These are phyloP conservation scores for Telmatochromis brachygnathus DNA, from an alignment of 2,113 vertebrate species.

Conservation along the genomic window DNA sequence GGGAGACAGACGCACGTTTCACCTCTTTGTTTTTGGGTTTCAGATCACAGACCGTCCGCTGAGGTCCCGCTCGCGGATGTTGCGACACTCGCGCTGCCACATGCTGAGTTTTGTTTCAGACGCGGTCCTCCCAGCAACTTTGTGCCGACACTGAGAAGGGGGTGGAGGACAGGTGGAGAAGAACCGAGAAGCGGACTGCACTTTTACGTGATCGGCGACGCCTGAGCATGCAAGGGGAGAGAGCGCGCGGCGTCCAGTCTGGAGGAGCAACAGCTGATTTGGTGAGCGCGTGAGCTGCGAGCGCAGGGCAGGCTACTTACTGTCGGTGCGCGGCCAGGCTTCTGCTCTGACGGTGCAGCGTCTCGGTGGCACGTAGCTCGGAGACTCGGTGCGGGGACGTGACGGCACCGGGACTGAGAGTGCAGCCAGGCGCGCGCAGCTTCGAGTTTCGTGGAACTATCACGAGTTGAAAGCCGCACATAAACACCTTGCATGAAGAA, in stretches of 20 bases:
- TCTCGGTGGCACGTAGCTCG: conserved; percentile 23
- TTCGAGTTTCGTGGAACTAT: conserved; percentile 40
- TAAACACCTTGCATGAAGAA: conserved; percentile 32
- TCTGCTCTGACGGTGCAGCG: conserved; percentile 22
- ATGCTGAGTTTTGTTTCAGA: neutral
- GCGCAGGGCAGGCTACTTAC: conserved; percentile 50
- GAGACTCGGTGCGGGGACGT: conserved; percentile 1
- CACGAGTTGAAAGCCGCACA: neutral
- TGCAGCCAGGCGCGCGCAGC: neutral
- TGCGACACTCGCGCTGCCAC: conserved; percentile 15
- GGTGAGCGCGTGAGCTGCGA: conserved; percentile 45
- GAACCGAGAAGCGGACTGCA: neutral
- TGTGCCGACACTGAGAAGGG: conserved; percentile 36
- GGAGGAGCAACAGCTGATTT: conserved; percentile 65
- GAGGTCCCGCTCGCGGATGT: neutral
- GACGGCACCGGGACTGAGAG: conserved; percentile 1
- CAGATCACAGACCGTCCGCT: neutral
- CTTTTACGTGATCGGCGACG: neutral
- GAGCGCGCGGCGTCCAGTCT: conserved; percentile 15
- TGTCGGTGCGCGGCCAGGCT: conserved; percentile 25
- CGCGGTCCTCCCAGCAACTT: conserved; percentile 2
- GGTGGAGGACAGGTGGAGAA: conserved; percentile 58
- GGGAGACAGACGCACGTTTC: neutral
- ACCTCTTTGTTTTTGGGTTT: neutral
- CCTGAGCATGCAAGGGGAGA: conserved; percentile 25